phyloP scores from a whole-genome alignment of 2,797 vertebrate genomes.

The Psittacula derbiana region DNA sequence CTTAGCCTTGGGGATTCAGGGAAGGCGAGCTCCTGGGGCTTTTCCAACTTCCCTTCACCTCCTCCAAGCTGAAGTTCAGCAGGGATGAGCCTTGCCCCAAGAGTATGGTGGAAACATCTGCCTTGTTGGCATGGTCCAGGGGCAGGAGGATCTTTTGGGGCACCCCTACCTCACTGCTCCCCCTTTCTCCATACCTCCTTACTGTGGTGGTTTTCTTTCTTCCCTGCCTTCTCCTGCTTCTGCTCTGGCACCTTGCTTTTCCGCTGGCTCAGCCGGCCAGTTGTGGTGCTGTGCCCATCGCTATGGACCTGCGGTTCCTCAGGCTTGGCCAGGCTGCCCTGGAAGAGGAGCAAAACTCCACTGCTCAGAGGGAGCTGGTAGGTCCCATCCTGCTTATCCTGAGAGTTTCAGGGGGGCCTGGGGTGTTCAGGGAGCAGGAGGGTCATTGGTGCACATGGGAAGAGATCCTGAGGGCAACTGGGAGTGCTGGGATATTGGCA shows the following conservation, averaged over 20 bases:
- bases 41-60: accelerated
- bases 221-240: constrained; percentile 45
- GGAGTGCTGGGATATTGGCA: background rate
- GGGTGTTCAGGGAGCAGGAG: background rate
- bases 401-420: background rate
- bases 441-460: background rate
- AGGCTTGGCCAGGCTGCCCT: constrained; percentile 69
- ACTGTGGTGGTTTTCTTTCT: background rate
- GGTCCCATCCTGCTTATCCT: background rate
- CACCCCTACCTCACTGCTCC: accelerated
- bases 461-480: background rate
- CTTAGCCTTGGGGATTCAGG: background rate
- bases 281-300: background rate
- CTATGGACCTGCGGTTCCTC: background rate
- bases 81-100: background rate
- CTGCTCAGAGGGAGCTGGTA: background rate
- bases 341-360: background rate
- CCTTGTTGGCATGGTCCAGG: background rate
- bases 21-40: background rate
- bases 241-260: constrained; percentile 24
- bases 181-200: constrained; percentile 37
- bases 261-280: constrained; percentile 11
- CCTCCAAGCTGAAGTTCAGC: background rate
- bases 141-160: background rate
- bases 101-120: background rate